phyloP scores from a whole-genome alignment of 2,113 vertebrate species.

The Python bivittatus region DNA sequence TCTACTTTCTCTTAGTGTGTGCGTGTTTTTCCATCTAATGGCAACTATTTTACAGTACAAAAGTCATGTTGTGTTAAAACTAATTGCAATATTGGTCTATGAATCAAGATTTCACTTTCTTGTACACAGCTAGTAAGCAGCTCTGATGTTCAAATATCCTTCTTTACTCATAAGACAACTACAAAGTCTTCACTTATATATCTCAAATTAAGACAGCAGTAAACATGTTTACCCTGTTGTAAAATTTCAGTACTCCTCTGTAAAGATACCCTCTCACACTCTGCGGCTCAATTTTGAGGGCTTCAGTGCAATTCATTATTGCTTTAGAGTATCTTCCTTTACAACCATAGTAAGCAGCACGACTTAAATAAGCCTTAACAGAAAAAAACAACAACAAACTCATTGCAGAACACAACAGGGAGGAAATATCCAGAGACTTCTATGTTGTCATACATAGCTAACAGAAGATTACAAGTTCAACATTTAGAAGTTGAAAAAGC shows the following conservation, averaged over 20 bases:
- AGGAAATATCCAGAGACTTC: background rate
- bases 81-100: background rate
- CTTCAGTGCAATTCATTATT: constrained; percentile 81
- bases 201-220: background rate
- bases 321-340: constrained; percentile 79
- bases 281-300: constrained; percentile 73
- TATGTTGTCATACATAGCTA: background rate
- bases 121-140: background rate
- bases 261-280: constrained; percentile 74
- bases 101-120: background rate
- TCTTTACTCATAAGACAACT: background rate
- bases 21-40: background rate
- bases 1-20: background rate
- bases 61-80: background rate
- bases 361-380: constrained; percentile 77
- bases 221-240: constrained; percentile 68
- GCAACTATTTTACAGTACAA: background rate
- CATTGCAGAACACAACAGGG: background rate
- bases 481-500: background rate
- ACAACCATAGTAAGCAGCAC: constrained; percentile 74
- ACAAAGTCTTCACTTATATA: background rate
- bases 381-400: constrained; percentile 33
- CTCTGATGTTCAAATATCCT: background rate
- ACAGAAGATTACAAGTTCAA: background rate
- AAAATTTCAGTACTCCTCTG: constrained; percentile 78